Evolutionary conservation across 2,113 vertebrate genomes (phyloP), one percentile per base, ranked within the genome.

Genomic region (Hepsetus odoe): DNA sequence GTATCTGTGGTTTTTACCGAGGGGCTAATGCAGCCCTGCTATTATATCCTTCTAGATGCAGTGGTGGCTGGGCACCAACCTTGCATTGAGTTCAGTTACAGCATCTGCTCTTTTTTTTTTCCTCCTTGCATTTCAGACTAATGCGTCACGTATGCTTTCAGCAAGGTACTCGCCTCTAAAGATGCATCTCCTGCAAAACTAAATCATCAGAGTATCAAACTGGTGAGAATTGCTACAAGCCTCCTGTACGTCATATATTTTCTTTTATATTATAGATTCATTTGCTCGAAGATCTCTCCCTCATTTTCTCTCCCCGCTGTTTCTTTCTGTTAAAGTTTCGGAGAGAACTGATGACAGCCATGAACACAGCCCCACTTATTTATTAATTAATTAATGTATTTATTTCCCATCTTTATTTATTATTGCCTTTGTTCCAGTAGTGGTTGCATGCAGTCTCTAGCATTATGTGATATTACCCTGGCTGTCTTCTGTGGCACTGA

Each of bases 321-420:
- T 80, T 80, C 83, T 81, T 88, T 89, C 84, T 88, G 89, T 89
- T 90, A 90, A 89, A 87, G 84, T 86, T 88, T 90, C 82, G 84
- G 70, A 86, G 84, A 89, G 89, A 91, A 90, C 82, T 76, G 86
- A 91, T 89, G 87, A 83, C 85, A 87, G 82, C 82, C 83, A 78
- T 66, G 69, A 69, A 65, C 24, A 61, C 80, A 35, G 68, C 76
- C 51, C 58, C 72, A n/a, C 38, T 13, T 30, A 64, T 79, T 68
- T 64, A 44, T 58, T 72, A 65, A 74, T 68, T 72, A 77, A 83
- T 84, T 81, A 42, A 84, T 84, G 66, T 76, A 75, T 83, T 85
- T 82, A 58, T 83, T 86, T 83, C 65, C 77, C n/a, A 28, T 32
- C 80, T 83, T 80, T 76, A 86, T 89, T 91, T 85, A 85, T 88